A percentile compares a stretch with the other conserved stretches of the same genome.
Conservation (phyloP, 2,888 invertebrate species). For the Andrena bucephala region DNA sequence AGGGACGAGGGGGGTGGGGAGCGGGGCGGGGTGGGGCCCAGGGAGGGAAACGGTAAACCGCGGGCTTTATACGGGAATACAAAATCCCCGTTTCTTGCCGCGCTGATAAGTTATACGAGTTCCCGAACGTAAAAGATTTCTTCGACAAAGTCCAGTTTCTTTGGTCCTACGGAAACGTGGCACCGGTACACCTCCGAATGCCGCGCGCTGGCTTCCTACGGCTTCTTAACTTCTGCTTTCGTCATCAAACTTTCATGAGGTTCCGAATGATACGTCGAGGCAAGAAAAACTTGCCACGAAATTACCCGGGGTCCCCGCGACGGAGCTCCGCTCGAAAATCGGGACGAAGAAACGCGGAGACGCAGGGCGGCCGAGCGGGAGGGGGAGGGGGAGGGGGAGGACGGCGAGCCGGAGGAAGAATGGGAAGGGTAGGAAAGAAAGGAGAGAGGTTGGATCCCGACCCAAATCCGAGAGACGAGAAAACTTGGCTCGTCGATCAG, state of each 20-base stretch:
- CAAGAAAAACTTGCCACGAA: slow-evolving; percentile 73
- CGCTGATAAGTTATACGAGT: slow-evolving; percentile 66
- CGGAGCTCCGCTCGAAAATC: slow-evolving; percentile 59
- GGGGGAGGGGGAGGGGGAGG: slow-evolving; percentile 35
- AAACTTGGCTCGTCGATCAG: slow-evolving; percentile 85
- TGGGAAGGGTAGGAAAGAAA: slow-evolving; percentile 57
- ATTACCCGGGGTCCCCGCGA: slow-evolving; percentile 63
- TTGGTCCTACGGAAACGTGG: slow-evolving; percentile 63
- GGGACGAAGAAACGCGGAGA: slow-evolving; percentile 46
- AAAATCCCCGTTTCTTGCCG: slow-evolving; percentile 59
- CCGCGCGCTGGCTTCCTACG: slow-evolving; percentile 49
- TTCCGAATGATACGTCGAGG: slow-evolving; percentile 71
- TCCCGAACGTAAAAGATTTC: slow-evolving; percentile 52
- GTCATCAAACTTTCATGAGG: slow-evolving; percentile 82
- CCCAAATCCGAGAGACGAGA: slow-evolving; percentile 82
- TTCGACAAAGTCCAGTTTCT: slow-evolving; percentile 57
- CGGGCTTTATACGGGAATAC: slow-evolving; percentile 54
- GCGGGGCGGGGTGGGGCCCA: not conserved
- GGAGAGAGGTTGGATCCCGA: slow-evolving; percentile 76
- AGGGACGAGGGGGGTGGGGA: not conserved
- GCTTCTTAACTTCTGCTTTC: slow-evolving; percentile 73
- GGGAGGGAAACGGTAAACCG: slow-evolving; percentile 24
- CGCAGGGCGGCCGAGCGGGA: slow-evolving; percentile 24
- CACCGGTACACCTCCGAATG: slow-evolving; percentile 67
- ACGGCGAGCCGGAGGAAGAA: slow-evolving; percentile 42